phyloP scores from a whole-genome alignment of 2,113 vertebrate species.

The Hippopotamus amphibius region DNA sequence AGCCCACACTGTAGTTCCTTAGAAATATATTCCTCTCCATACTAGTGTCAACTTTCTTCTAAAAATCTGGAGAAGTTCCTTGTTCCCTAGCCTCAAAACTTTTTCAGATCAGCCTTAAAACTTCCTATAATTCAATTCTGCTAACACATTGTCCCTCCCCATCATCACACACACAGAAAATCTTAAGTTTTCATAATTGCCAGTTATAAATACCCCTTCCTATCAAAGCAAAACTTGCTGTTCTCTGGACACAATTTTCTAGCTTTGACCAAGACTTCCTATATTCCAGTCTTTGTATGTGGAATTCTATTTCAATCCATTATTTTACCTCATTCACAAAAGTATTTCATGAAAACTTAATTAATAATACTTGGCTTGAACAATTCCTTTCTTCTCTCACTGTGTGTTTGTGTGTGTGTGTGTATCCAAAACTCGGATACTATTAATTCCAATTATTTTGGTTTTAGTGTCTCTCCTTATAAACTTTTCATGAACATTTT shows the following conservation, averaged over 20 bases:
- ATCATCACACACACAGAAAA: background rate
- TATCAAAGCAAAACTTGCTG: background rate
- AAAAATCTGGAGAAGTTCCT: background rate
- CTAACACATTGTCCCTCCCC: background rate
- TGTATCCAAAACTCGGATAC: background rate
- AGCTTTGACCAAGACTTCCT: background rate
- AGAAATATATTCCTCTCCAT: background rate
- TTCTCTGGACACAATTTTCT: background rate
- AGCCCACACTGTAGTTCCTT: background rate
- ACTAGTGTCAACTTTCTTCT: background rate
- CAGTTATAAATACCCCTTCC: background rate
- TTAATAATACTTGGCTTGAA: background rate
- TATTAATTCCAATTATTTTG: conserved; percentile 21
- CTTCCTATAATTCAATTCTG: background rate
- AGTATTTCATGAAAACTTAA: background rate
- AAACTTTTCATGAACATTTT: conserved; percentile 33
- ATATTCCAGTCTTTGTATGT: background rate
- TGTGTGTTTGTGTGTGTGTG: background rate
- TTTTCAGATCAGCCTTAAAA: background rate
- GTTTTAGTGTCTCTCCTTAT: background rate
- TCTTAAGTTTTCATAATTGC: background rate
- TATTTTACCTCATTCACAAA: background rate
- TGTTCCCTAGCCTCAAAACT: background rate
- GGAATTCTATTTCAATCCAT: background rate
- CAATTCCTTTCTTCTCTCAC: background rate